phyloP scores from a whole-genome alignment of 2,888 invertebrate genomes.

The Melieria crassipennis region DNA sequence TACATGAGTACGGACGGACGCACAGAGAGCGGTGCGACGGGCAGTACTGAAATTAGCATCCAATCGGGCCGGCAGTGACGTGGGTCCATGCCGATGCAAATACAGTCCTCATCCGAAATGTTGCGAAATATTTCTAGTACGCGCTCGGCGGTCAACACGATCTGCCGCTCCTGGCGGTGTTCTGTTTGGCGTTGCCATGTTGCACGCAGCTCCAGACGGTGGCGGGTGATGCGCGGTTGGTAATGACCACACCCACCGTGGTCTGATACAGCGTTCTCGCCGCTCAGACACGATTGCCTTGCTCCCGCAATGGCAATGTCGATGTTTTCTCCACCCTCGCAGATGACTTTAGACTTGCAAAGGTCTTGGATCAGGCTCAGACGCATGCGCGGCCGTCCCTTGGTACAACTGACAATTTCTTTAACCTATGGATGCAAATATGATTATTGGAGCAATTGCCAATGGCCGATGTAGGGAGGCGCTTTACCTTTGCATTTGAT shows the following conservation, averaged over 20 bases:
- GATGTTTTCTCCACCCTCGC: constrained; percentile 96
- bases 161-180: constrained; percentile 87
- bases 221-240: constrained; percentile 87
- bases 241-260: constrained; percentile 70
- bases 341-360: constrained; percentile 94
- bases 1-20: constrained; percentile 95
- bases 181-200: constrained; percentile 96
- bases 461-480: too few relatives aligned
- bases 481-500: constrained; percentile 69
- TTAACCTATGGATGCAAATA: constrained; percentile 37
- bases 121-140: constrained; percentile 94
- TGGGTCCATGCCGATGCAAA: constrained; percentile 90
- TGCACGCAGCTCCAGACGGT: constrained; percentile 88
- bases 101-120: constrained; percentile 92
- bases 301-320: constrained; percentile 67
- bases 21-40: constrained; percentile 93
- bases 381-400: constrained; percentile 90
- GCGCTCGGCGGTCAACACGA: constrained; percentile 88
- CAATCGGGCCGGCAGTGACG: constrained; percentile 95
- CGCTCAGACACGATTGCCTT: constrained; percentile 27
- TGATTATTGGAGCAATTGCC: not conserved
- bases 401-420: constrained; percentile 83
- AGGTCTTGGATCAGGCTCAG: constrained; percentile 87
- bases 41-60: constrained; percentile 90
- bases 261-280: constrained; percentile 46